Base-by-base conservation (phyloP, 2,113 vertebrate species). In the Leptodactylus fuscus region DNA sequence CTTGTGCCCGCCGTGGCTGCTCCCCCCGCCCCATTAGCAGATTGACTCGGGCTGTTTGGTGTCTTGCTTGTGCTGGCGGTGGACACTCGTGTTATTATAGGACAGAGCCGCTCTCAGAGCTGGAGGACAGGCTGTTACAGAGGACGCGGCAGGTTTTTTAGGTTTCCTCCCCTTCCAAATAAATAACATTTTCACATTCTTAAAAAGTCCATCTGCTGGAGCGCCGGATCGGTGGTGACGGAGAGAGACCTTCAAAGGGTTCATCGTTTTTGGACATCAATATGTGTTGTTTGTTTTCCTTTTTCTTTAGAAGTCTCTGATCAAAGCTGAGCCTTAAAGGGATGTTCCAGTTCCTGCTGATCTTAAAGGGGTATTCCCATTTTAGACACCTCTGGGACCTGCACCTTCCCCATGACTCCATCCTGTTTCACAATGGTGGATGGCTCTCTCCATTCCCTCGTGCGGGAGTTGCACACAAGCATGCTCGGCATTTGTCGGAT, bases 1-100 rank as follows among this genome's bases (percentile, higher is more conserved):
- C 77, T 62, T 80, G 77, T 80, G 2, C 34, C 53, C 16, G 75
- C 29, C 32, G 74, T 3, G 1, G 46, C 27, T 4, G 9, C 34
- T 36, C 29, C 53, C 1, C 24, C 51, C 16, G 29, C 75, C 20
- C 48, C 27, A 49, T 49, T 22, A 55, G 46, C 16, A 11, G 74
- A 20, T 32, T 22, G 74, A 4, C 48, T 11, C 2, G 3, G 29
- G 18, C 24, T 38, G 51, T 78, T 78, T 77, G 44, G 41, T 9
- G 41, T n/a, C 24, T 44, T 41, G 9, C 7, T 15, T 24, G n/a
- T n/a, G n/a, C n/a, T n/a, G 73, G 24, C 16, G 48, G 74, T 32
- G 49, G 51, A 76, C 74, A 34, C 44, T 53, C 74, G 41, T 22
- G 74, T 76, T 76, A 49, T 51, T 51, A 46, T 15, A 77, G 48